These are phyloP conservation scores for Whitmania pigra DNA, from an alignment of 1,140 invertebrate genomes.

Conservation along the genomic window DNA sequence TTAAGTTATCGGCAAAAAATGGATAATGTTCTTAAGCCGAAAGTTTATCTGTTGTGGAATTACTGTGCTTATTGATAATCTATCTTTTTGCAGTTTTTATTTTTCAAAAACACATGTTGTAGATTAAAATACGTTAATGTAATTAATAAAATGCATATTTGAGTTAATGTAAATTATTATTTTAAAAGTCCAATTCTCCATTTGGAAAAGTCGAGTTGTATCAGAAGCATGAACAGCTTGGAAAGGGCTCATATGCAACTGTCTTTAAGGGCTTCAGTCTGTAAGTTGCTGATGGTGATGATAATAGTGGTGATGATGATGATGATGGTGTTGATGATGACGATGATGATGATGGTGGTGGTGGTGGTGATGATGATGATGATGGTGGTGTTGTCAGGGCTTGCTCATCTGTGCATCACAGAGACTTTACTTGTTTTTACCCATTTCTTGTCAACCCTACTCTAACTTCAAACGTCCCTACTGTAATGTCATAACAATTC, in stretches of 20 bases:
- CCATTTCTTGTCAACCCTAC: not conserved
- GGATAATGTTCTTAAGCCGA: too few species aligned
- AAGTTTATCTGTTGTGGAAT: too few species aligned
- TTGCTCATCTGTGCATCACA: not conserved
- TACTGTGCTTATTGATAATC: too few species aligned
- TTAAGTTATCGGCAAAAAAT: too few species aligned
- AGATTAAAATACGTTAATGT: too few species aligned
- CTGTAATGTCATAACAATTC: too few species aligned
- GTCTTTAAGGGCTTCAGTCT: slow-evolving; percentile 94
- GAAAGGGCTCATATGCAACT: slow-evolving; percentile 94
- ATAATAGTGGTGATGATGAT: not conserved
- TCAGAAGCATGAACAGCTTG: slow-evolving; percentile 82
- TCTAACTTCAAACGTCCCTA: not conserved
- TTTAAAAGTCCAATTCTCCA: slow-evolving; percentile 72
- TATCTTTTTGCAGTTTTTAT: too few species aligned
- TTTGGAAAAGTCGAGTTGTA: slow-evolving; percentile 83
- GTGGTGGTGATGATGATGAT: not conserved
- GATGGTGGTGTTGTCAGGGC: not conserved
- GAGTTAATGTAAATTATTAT: not conserved
- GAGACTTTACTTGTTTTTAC: not conserved
- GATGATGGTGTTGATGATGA: not conserved
- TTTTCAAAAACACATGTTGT: too few species aligned
- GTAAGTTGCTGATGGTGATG: slow-evolving; percentile 49
- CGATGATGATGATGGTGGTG: not conserved
- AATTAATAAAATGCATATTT: too few species aligned